Conservation (phyloP, 2,113 vertebrate genomes). For the Hyaena hyaena region DNA sequence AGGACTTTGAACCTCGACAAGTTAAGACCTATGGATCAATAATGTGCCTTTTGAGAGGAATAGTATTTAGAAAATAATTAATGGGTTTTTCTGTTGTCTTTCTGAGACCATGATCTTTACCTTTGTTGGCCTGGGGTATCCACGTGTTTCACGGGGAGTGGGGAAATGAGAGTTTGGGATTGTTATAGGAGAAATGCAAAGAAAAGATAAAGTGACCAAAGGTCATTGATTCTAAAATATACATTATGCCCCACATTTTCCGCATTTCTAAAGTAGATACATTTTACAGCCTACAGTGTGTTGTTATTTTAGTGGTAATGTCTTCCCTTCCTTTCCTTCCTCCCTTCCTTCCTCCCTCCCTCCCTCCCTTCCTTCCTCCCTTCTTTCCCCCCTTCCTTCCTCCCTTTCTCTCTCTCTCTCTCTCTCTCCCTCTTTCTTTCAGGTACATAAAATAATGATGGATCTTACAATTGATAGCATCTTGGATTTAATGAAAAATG, state of each 20-base stretch:
- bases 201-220: neutral
- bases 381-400: accelerated
- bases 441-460: neutral
- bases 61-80: neutral
- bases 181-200: neutral
- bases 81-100: neutral
- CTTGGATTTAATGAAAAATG: neutral
- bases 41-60: neutral
- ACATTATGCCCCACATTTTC: neutral
- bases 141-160: no score
- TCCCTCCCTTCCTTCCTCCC: no score
- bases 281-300: neutral
- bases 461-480: neutral
- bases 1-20: neutral
- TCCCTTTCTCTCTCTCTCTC: neutral
- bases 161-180: neutral
- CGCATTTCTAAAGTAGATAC: neutral
- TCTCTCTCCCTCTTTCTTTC: neutral
- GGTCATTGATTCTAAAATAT: neutral
- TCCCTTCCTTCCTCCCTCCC: no score
- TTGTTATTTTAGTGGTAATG: neutral
- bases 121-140: neutral
- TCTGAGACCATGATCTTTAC: neutral
- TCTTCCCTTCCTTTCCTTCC: neutral
- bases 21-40: neutral